Evolutionary conservation across 2,797 vertebrate genomes (phyloP), one percentile per base, ranked within the genome.

Genomic region (Phoeniculus purpureus): DNA sequence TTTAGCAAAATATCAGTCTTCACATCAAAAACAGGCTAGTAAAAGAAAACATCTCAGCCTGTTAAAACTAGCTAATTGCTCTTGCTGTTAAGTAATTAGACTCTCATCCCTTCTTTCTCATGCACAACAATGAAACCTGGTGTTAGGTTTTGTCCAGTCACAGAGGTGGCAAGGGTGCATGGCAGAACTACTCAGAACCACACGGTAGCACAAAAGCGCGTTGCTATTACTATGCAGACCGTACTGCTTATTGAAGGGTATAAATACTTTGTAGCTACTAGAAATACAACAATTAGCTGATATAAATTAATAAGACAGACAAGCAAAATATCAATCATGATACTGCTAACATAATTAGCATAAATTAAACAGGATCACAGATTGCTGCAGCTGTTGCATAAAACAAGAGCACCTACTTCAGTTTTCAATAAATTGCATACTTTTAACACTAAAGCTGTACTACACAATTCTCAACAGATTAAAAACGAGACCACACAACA

Each of bases 271-370:
- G 79, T 43, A 84, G 77, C 71, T 68, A 89, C 93, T 93, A 87
- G 71, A 93, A 97, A 94, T 88, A 64, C 68, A 95, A 90, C 74
- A 94, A 92, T 94, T 89, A 96, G 71, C 70, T 87, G 74, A 92
- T 92, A 90, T 92, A 90, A 94, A 94, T 89, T 95, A 94, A 79
- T 85, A 92, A 93, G 81, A 79, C 62, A 94, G 82, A 81, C 55
- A 93, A 92, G 73, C 26, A 95, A 96, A 93, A 92, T 90, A 95
- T 85, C 89, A 92, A 92, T 92, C 92, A 94, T 22, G 23, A 56
- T 27, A 58, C 65, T 65, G 61, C 82, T 94, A 89, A 90, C 19
- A 50, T 52, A 89, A 94, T 93, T 84, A 91, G 43, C 89, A 94
- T 92, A 92, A 91, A 96, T 89, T 92, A 92, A 89, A 86, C 29